These are phyloP conservation scores for Drosophila teissieri DNA, from an alignment of 1,140 invertebrate species.

Conservation along the genomic window DNA sequence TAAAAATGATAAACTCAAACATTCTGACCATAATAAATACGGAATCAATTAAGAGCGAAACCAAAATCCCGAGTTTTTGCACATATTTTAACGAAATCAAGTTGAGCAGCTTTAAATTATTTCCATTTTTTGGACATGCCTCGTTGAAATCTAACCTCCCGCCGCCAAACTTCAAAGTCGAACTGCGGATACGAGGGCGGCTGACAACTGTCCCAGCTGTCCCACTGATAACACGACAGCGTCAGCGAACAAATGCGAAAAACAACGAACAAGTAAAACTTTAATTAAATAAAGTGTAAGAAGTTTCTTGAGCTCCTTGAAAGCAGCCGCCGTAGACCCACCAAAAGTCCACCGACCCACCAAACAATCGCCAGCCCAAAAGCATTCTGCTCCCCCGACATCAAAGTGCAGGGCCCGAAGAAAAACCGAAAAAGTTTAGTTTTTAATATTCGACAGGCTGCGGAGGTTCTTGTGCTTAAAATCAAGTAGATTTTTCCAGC, in stretches of 20 bases:
- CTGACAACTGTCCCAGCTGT: slow-evolving; percentile 73
- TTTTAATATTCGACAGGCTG: slow-evolving; percentile 56
- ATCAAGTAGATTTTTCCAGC: slow-evolving; percentile 61
- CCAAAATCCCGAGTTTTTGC: background rate
- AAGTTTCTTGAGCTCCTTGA: slow-evolving; percentile 74
- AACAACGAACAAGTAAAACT: slow-evolving; percentile 64
- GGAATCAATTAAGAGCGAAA: background rate
- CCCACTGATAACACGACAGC: slow-evolving; percentile 62
- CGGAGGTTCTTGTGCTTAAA: slow-evolving; percentile 51
- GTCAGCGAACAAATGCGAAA: slow-evolving; percentile 49
- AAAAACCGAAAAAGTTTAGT: slow-evolving; percentile 49
- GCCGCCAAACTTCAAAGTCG: slow-evolving; percentile 51
- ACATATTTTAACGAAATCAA: slow-evolving; percentile 18
- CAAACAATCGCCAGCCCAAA: background rate
- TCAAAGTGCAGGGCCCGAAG: slow-evolving; percentile 28
- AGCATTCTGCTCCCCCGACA: slow-evolving; percentile 26
- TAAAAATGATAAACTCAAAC: too few species aligned
- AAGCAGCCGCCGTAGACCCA: slow-evolving; percentile 37
- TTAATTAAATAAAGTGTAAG: slow-evolving; percentile 81
- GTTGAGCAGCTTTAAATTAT: slow-evolving; percentile 41
- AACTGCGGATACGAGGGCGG: slow-evolving; percentile 30
- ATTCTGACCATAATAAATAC: too few species aligned
- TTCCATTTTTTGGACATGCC: slow-evolving; percentile 43
- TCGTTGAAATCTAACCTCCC: slow-evolving; percentile 47
- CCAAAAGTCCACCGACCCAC: slow-evolving; percentile 5